These are phyloP conservation scores for Gymnoscopelus microlampas DNA, from an alignment of 2,797 vertebrate genomes.

Conservation along the genomic window DNA sequence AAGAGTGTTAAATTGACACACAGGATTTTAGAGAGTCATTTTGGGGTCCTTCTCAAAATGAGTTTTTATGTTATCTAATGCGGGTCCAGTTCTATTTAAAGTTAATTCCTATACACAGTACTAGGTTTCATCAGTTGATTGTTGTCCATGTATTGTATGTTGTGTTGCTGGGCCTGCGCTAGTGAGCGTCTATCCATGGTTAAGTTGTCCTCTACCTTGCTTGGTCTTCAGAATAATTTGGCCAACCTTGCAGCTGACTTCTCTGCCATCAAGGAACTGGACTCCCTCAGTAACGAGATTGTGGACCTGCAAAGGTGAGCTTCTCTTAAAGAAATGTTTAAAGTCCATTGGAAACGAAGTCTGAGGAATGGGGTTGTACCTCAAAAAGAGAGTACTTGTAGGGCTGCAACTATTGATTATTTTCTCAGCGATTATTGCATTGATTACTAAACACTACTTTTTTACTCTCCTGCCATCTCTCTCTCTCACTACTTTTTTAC, in stretches of 20 bases:
- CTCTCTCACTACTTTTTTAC: too few relatives aligned
- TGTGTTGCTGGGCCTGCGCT: not conserved
- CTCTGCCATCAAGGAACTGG: slow-evolving; percentile 98
- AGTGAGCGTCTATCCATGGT: slow-evolving; percentile 45
- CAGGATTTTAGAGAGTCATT: not conserved
- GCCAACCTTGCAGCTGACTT: slow-evolving; percentile 91
- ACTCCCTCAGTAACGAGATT: slow-evolving; percentile 97
- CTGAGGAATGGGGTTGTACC: not conserved
- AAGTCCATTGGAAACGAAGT: not conserved
- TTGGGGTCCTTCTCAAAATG: not conserved
- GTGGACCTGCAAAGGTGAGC: slow-evolving; percentile 94
- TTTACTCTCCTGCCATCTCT: too few relatives aligned
- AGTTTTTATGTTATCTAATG: not conserved
- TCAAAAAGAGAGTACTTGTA: not conserved
- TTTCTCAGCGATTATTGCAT: too few relatives aligned
- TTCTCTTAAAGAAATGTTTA: not conserved
- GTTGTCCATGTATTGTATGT: not conserved
- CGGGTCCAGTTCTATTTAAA: not conserved
- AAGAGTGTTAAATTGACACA: too few relatives aligned
- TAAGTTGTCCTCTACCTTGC: slow-evolving; percentile 3
- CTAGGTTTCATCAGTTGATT: slow-evolving; percentile 1
- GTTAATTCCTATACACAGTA: not conserved
- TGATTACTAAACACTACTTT: too few relatives aligned
- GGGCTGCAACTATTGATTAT: not conserved
- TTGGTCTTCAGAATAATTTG: slow-evolving; percentile 81